Evolutionary conservation across 2,113 vertebrate genomes (phyloP).

Genomic region (Hucho hucho): DNA sequence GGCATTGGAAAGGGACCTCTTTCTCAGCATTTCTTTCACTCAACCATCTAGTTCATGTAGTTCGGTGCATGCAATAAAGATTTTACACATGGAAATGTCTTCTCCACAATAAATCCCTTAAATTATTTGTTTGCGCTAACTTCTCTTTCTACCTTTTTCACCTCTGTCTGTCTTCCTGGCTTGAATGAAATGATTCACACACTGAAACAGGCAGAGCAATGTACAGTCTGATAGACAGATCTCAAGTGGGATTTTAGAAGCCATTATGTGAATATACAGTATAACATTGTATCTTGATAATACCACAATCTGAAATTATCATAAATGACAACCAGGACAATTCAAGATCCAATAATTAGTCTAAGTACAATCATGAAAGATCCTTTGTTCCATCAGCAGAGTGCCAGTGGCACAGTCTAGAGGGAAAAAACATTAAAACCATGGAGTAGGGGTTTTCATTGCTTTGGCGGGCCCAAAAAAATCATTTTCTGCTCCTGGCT

Average conservation of each 20-base stretch:
- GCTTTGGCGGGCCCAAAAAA: neutral
- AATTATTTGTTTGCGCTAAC: conserved; percentile 18
- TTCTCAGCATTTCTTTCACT: conserved; percentile 65
- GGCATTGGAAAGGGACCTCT: conserved; percentile 59
- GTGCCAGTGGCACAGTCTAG: neutral
- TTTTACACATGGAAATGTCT: conserved; percentile 64
- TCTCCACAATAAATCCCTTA: conserved; percentile 44
- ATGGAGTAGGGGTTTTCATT: neutral
- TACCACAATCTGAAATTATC: too few species aligned
- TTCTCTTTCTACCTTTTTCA: neutral
- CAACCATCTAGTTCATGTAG: conserved; percentile 57
- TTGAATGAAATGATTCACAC: neutral
- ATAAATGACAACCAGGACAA: too few species aligned
- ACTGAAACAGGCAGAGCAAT: neutral
- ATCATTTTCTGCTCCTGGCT: neutral
- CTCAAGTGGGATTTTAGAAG: neutral
- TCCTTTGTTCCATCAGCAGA: neutral
- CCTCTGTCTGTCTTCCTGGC: neutral
- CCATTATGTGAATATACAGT: neutral
- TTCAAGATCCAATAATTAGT: too few species aligned
- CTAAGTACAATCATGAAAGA: too few species aligned
- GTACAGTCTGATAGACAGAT: too few species aligned
- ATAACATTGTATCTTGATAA: too few species aligned
- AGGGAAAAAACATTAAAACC: neutral
- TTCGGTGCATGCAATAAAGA: conserved; percentile 80